Base-by-base conservation (phyloP, 2,113 vertebrate species). In the Chaetops frenatus region DNA sequence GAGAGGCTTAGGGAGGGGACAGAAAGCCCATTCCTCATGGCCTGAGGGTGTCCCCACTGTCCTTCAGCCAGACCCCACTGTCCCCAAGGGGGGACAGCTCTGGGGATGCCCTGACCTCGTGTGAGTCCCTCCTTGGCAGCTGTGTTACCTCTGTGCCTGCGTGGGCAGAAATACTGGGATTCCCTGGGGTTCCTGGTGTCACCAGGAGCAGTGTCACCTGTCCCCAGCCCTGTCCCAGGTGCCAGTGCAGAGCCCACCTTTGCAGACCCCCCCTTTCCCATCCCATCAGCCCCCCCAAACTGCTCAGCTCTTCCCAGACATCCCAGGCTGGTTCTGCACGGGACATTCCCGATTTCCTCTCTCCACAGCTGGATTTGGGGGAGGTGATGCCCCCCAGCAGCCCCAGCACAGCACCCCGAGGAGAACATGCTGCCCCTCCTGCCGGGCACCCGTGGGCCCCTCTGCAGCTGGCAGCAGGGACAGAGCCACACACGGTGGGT, bases 401-500 rank as follows among this genome's bases (percentile, higher is more conserved):
- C 24, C 92, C 29, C 53, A 10, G 53, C 36, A 88, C 24, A 96
- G 94, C 36, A 31, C 92, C 38, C 91, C n/a, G 3, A 78, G 50
- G 92, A 91, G 67, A 18, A 61, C 4, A 2, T 61, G 6, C 28
- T 98, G 98, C 88, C 91, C 94, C 33, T 42, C 85, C 4, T 98
- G 98, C 95, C 94, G 38, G 53, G 73, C 45, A 36, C 50, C 76
- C 4, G 22, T 40, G 50, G 45, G 71, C 24, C 5, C 50, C 28
- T 4, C 70, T 1, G 4, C 35, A 0, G 28, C n/a, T 0, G 18
- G 81, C 1, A 3, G 19, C 57, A 58, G 62, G 29, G 85, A 57
- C 10, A 14, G 82, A 47, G 80, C 78, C 22, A 19, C 88, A 5
- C 67, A 88, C 22, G 98, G 98, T 99, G 71, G 80, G 98, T 95